Evolutionary conservation across 2,113 vertebrate genomes (phyloP), one percentile per base, ranked within the genome.

Genomic region (Pampusana beccarii): DNA sequence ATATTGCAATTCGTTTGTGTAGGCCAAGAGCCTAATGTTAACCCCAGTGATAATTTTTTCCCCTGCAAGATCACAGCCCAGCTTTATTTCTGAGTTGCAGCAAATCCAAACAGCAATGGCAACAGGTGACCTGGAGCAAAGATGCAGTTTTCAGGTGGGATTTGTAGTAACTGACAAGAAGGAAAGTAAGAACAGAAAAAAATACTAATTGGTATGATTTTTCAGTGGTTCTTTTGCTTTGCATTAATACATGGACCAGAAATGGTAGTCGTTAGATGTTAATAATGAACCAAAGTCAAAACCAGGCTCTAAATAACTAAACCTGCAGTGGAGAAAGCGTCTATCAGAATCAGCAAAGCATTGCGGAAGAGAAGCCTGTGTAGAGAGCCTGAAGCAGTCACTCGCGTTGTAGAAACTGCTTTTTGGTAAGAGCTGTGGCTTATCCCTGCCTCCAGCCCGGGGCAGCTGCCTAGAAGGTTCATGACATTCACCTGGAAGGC

Each of bases 321-420:
- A 21, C 40, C 53, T 50, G 18, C 53, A 8, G 34, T 4, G 28
- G 33, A 36, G 44, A 36, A 60, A 34, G 31, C 13, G 2, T 13
- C 0, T 9, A 9, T 33, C 12, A 15, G 29, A 33, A 6, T 13
- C 34, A 23, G 25, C n/a, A 33, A 33, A 57, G 56, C 34, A 28
- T 15, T 7, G 44, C 0, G 1, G n/a, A 12, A 20, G 26, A 40
- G 26, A 16, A 46, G 13, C 24, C 25, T 14, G 31, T 15, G 28
- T 16, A 29, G 9, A 16, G 19, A 6, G 21, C 29, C 31, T 20
- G 24, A n/a, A 53, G 29, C 48, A 31, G 53, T 5, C 34, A 3
- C 23, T 78, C 23, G 0, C 3, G 20, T 3, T 20, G 65, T 8
- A 26, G 28, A 29, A 62, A 11, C 4, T 7, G 21, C 44, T 4